These are phyloP conservation scores for Propithecus coquereli DNA, from an alignment of 2,113 vertebrate species.

Conservation along the genomic window DNA sequence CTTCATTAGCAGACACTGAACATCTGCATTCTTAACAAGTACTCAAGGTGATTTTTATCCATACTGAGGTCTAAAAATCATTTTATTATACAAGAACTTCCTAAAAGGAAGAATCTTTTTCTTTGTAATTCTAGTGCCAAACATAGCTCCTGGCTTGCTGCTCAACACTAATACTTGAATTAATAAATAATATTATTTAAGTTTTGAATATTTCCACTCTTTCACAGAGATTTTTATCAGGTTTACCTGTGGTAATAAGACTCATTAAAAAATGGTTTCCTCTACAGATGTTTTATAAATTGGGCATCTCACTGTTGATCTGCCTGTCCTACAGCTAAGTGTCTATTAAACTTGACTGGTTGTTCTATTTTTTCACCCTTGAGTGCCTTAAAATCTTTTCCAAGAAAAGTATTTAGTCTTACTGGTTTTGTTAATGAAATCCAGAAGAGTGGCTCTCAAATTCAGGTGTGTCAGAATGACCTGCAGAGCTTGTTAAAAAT, in stretches of 20 bases:
- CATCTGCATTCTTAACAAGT: not conserved
- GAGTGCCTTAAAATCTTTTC: constrained; percentile 6
- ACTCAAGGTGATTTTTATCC: not conserved
- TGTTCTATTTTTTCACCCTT: constrained; percentile 44
- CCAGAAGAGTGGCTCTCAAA: not conserved
- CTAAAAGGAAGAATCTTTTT: not conserved
- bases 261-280: constrained; percentile 18
- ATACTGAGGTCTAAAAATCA: not conserved
- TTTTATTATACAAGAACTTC: not conserved
- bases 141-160: not conserved
- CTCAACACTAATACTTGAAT: not conserved
- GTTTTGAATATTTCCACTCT: not conserved
- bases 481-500: not conserved
- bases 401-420: not conserved
- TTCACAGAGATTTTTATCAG: constrained; percentile 14
- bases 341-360: constrained; percentile 13
- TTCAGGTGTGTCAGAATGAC: not conserved
- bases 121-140: not conserved
- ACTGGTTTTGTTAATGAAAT: not conserved
- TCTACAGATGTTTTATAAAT: not conserved
- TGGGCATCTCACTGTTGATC: constrained; percentile 3
- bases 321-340: not conserved
- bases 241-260: not conserved
- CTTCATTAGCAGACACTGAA: not conserved
- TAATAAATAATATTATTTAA: not conserved